phyloP scores from a whole-genome alignment of 2,888 invertebrate genomes.

The Podabrus alpinus region DNA sequence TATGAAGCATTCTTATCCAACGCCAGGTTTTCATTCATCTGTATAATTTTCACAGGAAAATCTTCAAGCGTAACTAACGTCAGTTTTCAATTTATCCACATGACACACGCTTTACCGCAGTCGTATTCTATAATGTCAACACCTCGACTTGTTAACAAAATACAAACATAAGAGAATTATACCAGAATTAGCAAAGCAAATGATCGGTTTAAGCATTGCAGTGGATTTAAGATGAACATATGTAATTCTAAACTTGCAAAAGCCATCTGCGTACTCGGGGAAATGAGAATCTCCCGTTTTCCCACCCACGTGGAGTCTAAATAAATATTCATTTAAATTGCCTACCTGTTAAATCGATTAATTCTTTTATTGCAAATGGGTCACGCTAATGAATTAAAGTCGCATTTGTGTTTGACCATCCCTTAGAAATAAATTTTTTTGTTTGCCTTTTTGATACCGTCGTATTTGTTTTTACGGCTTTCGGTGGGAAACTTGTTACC shows the following conservation, averaged over 20 bases:
- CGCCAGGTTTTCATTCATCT: not conserved
- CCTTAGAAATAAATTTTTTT: not conserved
- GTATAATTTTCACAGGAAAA: slow-evolving; percentile 7
- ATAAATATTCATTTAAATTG: not conserved
- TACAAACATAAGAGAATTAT: not conserved
- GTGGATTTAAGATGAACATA: not conserved
- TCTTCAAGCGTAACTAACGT: slow-evolving; percentile 6
- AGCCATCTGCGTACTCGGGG: slow-evolving; percentile 2
- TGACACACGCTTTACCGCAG: not conserved
- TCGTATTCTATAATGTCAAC: not conserved
- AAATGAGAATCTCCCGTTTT: not conserved
- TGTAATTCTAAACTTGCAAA: slow-evolving; percentile 6
- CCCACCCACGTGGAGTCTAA: not conserved
- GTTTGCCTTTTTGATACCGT: not conserved
- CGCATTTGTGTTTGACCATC: not conserved
- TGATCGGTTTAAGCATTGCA: not conserved
- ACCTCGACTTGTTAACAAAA: not conserved
- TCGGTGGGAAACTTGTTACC: not conserved
- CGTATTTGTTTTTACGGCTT: not conserved
- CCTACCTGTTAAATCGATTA: not conserved
- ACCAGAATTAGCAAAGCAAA: not conserved
- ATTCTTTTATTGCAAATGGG: not conserved
- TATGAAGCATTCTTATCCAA: not conserved
- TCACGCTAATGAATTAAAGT: not conserved
- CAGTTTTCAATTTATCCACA: slow-evolving; percentile 8